Percentiles rank a stretch among this genome's conserved stretches.
These are phyloP conservation scores for Trichomycterus rosablanca DNA, from an alignment of 2,113 vertebrate genomes.

Conservation along the genomic window DNA sequence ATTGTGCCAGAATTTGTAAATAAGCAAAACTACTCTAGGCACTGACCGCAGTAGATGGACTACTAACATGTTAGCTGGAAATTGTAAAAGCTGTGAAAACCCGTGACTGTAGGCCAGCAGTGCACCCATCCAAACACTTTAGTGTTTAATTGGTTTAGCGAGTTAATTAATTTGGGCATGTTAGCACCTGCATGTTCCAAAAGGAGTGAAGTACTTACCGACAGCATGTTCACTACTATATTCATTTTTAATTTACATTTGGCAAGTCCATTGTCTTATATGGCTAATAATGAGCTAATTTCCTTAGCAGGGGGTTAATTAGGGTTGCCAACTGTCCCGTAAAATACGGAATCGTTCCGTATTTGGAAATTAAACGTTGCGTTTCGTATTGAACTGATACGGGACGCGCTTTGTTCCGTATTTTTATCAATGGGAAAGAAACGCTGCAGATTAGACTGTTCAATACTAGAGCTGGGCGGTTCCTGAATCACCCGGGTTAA, in stretches of 20 bases:
- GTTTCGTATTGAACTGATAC: too few species aligned
- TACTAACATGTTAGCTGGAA: neutral
- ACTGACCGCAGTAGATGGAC: neutral
- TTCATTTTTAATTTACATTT: slow-evolving; percentile 34
- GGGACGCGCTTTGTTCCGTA: too few species aligned
- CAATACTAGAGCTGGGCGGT: too few species aligned
- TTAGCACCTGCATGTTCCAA: slow-evolving; percentile 45
- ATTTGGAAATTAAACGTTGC: too few species aligned
- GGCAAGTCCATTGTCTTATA: slow-evolving; percentile 38
- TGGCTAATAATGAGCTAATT: slow-evolving; percentile 16
- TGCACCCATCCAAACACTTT: slow-evolving; percentile 18
- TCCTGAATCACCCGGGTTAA: too few species aligned
- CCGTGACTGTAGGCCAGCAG: slow-evolving; percentile 8
- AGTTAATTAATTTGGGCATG: slow-evolving; percentile 43
- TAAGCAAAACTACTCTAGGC: neutral
- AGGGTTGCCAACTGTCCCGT: too few species aligned
- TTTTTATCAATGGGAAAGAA: too few species aligned
- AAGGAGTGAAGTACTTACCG: slow-evolving; percentile 31
- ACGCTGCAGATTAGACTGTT: too few species aligned
- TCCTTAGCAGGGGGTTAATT: slow-evolving; percentile 2
- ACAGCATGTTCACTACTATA: slow-evolving; percentile 19
- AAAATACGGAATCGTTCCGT: too few species aligned
- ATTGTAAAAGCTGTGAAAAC: neutral
- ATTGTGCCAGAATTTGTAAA: neutral
- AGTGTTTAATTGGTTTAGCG: slow-evolving; percentile 41